Evolutionary conservation across 2,113 vertebrate species (phyloP).

Genomic region (Cardinalis cardinalis): DNA sequence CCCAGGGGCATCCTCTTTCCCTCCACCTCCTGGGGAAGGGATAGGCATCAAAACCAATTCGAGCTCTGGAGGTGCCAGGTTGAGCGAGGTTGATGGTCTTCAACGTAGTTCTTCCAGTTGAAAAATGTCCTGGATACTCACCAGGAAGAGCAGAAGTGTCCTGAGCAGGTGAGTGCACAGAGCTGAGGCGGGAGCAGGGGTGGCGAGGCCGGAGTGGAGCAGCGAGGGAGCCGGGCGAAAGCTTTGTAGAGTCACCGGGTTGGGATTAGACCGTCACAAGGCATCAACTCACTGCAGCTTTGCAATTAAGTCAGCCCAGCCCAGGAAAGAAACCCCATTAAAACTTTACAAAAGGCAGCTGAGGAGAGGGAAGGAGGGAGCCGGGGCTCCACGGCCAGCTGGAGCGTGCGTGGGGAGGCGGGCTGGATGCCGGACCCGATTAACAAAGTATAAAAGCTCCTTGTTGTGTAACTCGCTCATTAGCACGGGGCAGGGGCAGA

Average conservation of each 20-base stretch:
- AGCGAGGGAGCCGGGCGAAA: background rate
- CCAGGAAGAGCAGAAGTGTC: background rate
- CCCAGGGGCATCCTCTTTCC: background rate
- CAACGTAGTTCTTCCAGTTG: background rate
- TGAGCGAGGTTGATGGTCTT: fast-evolving
- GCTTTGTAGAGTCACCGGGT: constrained; percentile 77
- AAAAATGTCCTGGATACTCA: constrained; percentile 22
- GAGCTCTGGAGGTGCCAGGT: background rate
- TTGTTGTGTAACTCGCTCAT: constrained; percentile 69
- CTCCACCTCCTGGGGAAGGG: background rate
- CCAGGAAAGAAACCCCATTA: constrained; percentile 61
- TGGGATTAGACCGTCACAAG: constrained; percentile 87
- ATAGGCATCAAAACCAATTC: background rate
- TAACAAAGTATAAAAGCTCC: constrained; percentile 65
- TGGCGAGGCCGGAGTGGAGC: background rate
- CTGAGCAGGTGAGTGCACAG: background rate
- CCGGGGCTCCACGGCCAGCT: background rate
- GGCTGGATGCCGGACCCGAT: constrained; percentile 33
- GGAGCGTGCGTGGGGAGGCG: background rate
- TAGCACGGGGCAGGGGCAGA: constrained; percentile 56
- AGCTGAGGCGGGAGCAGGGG: background rate
- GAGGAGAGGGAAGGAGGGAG: constrained; percentile 30
- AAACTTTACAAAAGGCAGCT: constrained; percentile 56
- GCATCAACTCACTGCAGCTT: constrained; percentile 79
- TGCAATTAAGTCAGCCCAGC: constrained; percentile 76